Percentiles rank a stretch among this genome's conserved stretches.
phyloP scores from a whole-genome alignment of 1,140 invertebrate species.

The Anadara kagoshimensis region DNA sequence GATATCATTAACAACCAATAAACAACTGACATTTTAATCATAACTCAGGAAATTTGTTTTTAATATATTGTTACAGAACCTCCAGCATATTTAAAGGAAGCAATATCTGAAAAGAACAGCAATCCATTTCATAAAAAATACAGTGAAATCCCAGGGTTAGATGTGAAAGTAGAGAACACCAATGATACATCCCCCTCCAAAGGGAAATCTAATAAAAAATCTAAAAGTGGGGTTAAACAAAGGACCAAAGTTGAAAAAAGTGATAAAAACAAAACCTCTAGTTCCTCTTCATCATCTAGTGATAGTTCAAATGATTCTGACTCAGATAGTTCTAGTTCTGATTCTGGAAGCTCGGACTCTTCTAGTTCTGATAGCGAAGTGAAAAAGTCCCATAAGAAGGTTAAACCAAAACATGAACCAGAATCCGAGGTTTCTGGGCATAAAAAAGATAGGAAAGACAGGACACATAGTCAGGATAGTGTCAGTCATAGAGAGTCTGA shows the following conservation, averaged over 20 bases:
- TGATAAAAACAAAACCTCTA: slow-evolving; percentile 22
- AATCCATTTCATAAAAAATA: slow-evolving; percentile 56
- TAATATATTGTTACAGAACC: slow-evolving; percentile 43
- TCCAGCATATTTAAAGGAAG: slow-evolving; percentile 54
- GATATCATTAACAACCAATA: too few species aligned
- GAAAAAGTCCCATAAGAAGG: background rate
- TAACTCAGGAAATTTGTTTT: background rate
- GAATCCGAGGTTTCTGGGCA: background rate
- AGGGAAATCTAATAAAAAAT: slow-evolving; percentile 17
- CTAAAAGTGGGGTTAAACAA: slow-evolving; percentile 24
- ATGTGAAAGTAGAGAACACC: slow-evolving; percentile 41
- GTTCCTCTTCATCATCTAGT: slow-evolving; percentile 39
- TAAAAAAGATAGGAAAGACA: background rate
- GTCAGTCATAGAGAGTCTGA: too few species aligned
- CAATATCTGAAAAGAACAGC: slow-evolving; percentile 48
- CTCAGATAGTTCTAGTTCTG: slow-evolving; percentile 6
- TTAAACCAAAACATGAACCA: background rate
- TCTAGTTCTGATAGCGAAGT: slow-evolving; percentile 35
- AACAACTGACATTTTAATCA: too few species aligned
- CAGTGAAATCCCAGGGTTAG: slow-evolving; percentile 56
- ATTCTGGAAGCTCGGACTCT: background rate
- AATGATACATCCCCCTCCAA: slow-evolving; percentile 21
- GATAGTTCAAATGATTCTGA: slow-evolving; percentile 42
- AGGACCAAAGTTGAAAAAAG: slow-evolving; percentile 7
- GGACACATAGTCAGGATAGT: background rate